Evolutionary conservation across 1,140 invertebrate species (phyloP).

Genomic region (Orchesella cincta): DNA sequence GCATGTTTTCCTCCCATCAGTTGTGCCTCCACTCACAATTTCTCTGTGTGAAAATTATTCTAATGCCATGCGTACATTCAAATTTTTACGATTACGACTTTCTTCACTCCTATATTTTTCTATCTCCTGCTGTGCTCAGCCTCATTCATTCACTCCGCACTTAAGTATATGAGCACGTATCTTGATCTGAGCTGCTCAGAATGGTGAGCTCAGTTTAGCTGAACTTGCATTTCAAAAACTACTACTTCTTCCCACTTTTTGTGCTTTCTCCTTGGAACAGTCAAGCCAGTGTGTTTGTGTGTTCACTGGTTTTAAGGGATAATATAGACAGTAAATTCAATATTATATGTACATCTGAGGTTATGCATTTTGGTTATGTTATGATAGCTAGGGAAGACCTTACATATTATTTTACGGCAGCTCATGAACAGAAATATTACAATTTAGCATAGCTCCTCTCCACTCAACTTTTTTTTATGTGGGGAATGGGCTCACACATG

Average conservation of each 20-base stretch:
- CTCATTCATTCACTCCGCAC: slow-evolving; percentile 2
- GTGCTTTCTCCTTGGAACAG: too few species aligned
- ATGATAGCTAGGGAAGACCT: not conserved
- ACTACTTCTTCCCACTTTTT: too few species aligned
- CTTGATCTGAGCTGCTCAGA: not conserved
- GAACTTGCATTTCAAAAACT: too few species aligned
- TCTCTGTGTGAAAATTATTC: slow-evolving; percentile 5
- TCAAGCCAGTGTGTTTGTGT: too few species aligned
- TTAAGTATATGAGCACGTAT: not conserved
- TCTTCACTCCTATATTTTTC: slow-evolving; percentile 19
- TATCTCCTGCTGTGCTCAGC: not conserved
- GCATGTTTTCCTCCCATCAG: too few species aligned
- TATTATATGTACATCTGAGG: not conserved
- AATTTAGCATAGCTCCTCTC: too few species aligned
- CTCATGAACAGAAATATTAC: slow-evolving; percentile 2
- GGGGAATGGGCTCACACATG: slow-evolving; percentile 10
- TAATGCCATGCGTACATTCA: slow-evolving; percentile 19
- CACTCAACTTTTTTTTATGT: slow-evolving; percentile 8
- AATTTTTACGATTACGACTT: slow-evolving; percentile 29
- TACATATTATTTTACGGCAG: slow-evolving; percentile 4
- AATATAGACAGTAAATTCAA: slow-evolving; percentile 25
- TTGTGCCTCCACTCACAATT: not conserved
- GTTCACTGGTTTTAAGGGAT: slow-evolving; percentile 6
- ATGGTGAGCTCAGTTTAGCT: too few species aligned
- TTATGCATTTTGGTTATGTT: slow-evolving; percentile 7